phyloP scores from a whole-genome alignment of 2,113 vertebrate genomes.

The Phodopus roborovskii region DNA sequence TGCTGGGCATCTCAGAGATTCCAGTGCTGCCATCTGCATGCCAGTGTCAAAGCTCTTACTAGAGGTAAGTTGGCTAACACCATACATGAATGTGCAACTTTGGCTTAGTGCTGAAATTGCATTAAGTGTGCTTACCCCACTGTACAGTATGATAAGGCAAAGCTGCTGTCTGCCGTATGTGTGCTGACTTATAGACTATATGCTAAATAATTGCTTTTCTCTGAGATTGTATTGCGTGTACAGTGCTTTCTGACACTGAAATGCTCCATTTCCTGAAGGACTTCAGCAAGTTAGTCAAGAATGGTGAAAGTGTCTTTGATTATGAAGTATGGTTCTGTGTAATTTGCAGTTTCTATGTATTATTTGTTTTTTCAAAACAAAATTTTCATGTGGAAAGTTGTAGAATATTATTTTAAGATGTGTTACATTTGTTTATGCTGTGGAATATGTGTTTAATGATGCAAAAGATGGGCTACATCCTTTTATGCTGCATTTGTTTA shows the following conservation, averaged over 20 bases:
- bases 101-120: neutral
- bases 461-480: no score
- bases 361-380: neutral
- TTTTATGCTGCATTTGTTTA: no score
- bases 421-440: no score
- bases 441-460: no score
- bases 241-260: neutral
- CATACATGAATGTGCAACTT: neutral
- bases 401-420: no score
- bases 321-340: neutral
- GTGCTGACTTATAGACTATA: neutral
- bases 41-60: slow-evolving; percentile 51
- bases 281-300: slow-evolving; percentile 19
- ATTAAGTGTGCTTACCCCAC: neutral
- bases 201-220: neutral
- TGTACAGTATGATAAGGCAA: neutral
- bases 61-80: slow-evolving; percentile 74
- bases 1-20: slow-evolving; percentile 64
- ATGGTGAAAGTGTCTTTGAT: neutral
- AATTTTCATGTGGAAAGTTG: neutral
- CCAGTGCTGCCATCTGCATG: slow-evolving; percentile 61
- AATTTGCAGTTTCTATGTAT: neutral
- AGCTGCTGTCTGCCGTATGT: neutral
- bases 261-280: neutral
- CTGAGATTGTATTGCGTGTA: neutral